Base-by-base conservation (phyloP, 2,113 vertebrate genomes). In the Forbesichthys agassizii region DNA sequence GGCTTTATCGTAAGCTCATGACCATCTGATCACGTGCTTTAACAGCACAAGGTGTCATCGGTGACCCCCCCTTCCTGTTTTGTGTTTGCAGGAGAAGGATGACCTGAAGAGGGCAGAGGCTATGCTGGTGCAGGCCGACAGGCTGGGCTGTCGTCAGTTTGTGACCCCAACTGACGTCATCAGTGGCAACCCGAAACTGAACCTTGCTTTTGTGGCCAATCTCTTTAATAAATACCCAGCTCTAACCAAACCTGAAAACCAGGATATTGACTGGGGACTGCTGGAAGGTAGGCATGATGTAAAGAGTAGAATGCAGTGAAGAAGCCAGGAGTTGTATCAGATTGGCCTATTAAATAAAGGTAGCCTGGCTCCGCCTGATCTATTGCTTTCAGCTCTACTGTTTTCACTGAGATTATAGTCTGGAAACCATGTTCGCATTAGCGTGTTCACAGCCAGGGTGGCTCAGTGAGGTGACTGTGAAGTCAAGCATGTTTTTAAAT, bases 141-240 rank as follows among this genome's bases (percentile, higher is more conserved):
- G 91, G 20, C 93, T 98, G 42, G 92, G 95, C 79, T 98, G 97
- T 89, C 92, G 96, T 18, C 96, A 99, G 91, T 99, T 99, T 3
- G 97, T 99, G 89, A 97, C 95, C 0, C 93, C 97, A 58, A 89
- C 91, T 0, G 97, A 99, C 0, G 96, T 99, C 0, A 91, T 98
- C 60, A 94, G 94, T 0, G 97, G 96, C 9, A 98, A 98, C 88
- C 96, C 97, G 49, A 99, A 99, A 87, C 93, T 98, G 55, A 99
- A 99, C 66, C 85, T 99, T 77, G 97, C 96, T 69, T 99, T 95
- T 69, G 94, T 99, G 0, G 97, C 97, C 80, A 99, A 99, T 84
- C 89, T 99, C 62, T 99, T 99, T 73, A 98, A 99, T 89, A 98
- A 94, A 88, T 98, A 96, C 71, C 97, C 97, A n/a, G 95, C 96